A percentile compares a stretch with the other conserved stretches of the same genome.
Conservation (phyloP, 2,113 vertebrate genomes). For the Cricetomys ansorgei region DNA sequence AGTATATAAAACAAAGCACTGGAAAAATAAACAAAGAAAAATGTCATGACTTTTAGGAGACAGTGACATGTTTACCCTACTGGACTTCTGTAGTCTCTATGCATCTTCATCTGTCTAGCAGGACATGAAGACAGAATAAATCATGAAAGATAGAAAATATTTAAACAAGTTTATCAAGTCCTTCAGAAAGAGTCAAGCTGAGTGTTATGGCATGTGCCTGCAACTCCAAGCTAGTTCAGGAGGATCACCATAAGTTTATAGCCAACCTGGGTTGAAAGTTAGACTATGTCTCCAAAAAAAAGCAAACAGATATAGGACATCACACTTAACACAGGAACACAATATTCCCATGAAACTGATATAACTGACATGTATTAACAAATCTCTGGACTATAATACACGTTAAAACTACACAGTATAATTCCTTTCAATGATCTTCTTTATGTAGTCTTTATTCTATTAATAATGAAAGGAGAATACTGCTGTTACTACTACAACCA, state of each 20-base stretch:
- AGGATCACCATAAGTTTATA: not conserved
- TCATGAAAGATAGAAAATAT: not conserved
- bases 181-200: slow-evolving; percentile 7
- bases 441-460: not conserved
- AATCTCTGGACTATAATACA: not conserved
- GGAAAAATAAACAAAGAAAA: slow-evolving; percentile 31
- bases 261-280: not conserved
- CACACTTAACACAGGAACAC: not conserved
- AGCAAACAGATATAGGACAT: not conserved
- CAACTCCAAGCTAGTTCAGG: not conserved
- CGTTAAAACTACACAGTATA: not conserved
- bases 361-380: not conserved
- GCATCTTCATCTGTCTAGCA: not conserved
- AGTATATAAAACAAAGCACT: not conserved
- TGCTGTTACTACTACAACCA: no score
- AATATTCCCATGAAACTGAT: not conserved
- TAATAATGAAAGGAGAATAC: not conserved
- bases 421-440: not conserved
- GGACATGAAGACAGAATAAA: not conserved
- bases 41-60: not conserved
- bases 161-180: slow-evolving; percentile 4
- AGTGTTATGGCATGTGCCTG: not conserved
- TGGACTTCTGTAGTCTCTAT: not conserved
- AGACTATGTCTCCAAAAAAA: not conserved
- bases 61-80: not conserved